These are phyloP conservation scores for Sarcoramphus papa DNA, from an alignment of 2,797 vertebrate species.

Conservation along the genomic window DNA sequence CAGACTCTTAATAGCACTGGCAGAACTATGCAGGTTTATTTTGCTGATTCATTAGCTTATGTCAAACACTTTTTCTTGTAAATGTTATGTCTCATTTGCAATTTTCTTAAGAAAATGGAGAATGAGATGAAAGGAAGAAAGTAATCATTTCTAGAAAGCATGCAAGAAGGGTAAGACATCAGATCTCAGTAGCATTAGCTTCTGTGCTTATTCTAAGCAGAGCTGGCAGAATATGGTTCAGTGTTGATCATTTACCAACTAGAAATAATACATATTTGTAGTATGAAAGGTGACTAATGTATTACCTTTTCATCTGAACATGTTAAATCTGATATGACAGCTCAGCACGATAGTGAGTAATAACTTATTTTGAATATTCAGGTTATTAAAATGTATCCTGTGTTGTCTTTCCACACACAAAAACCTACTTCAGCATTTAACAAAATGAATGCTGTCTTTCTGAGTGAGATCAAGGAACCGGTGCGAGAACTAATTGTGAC, in stretches of 20 bases:
- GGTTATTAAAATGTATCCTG: background rate
- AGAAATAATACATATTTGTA: constrained; percentile 29
- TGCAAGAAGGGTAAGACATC: background rate
- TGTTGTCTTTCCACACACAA: constrained; percentile 5
- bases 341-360: constrained; percentile 6
- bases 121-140: background rate
- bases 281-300: constrained; percentile 14
- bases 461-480: background rate
- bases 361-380: constrained; percentile 26
- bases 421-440: background rate
- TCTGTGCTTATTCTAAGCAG: background rate
- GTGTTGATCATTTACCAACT: background rate
- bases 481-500: constrained; percentile 6
- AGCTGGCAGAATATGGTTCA: background rate
- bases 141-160: background rate
- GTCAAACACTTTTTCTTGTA: background rate
- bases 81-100: background rate
- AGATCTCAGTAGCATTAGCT: background rate
- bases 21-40: background rate
- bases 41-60: background rate
- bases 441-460: background rate
- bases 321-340: background rate
- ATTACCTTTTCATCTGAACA: constrained; percentile 13
- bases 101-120: background rate
- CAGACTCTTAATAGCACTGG: background rate